Base-by-base conservation (phyloP, 2,888 invertebrate genomes). In the Spisula subtruncata region DNA sequence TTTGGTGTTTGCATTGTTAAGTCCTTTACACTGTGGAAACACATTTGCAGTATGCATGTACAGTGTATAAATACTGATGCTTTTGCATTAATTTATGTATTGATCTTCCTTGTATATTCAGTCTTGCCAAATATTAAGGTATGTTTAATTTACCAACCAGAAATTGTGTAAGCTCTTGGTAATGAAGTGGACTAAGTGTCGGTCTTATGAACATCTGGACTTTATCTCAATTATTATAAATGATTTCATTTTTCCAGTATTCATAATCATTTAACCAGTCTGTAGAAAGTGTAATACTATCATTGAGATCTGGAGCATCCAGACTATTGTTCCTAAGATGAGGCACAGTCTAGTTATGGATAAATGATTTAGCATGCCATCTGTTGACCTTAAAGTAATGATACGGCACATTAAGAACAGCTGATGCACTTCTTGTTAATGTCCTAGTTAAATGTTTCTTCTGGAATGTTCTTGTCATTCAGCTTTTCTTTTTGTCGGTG, bases 401-500 rank as follows among this genome's bases (percentile, higher is more conserved):
- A 35, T 75, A 35, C 32, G 75, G 75, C 32, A 75, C 75, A 32
- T 32, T 32, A 0, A 71, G 1, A 32, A 16, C 75, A 35, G 75
- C 35, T 75, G 75, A 75, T 75, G 32, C 75, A 32, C 32, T 75
- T 75, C n/a, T 75, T 32, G 5, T 75, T 66, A 66, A n/a, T 66
- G 60, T 25, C 8, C 25, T n/a, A 12, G n/a, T 66, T 66, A 5
- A 25, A 25, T 66, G 60, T 10, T 66, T 25, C 25, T 41, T 10
- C 60, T 66, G 25, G 60, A 66, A 66, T 66, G 20, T 66, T 12
- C n/a, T 66, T 66, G 60, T n/a, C n/a, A 5, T 66, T n/a, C 60
- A 51, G 51, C 51, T 14, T 14, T 51, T 51, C 51, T 51, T 51
- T 14, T 10, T 8, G 41, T 51, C 51, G 1, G 12, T 51, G 14